phyloP scores from a whole-genome alignment of 2,113 vertebrate genomes.

The Thunnus thynnus region DNA sequence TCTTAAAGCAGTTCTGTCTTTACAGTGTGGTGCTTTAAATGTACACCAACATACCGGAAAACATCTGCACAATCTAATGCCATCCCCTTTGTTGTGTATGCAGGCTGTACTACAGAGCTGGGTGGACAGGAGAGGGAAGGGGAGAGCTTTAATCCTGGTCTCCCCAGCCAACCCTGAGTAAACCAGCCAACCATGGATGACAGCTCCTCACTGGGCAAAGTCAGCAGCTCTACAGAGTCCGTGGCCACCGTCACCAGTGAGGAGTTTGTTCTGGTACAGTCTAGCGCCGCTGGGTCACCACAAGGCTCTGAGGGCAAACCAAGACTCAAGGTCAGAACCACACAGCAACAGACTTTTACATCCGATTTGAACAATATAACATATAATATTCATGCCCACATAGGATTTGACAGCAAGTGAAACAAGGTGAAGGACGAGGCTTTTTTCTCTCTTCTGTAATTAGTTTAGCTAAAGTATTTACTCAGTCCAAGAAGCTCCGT shows the following conservation, averaged over 20 bases:
- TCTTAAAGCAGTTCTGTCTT: too few relatives aligned
- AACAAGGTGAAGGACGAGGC: not conserved
- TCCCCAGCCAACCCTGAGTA: constrained; percentile 62
- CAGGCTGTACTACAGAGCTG: constrained; percentile 46
- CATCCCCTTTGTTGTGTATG: not conserved
- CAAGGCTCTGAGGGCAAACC: constrained; percentile 89
- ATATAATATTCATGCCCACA: not conserved
- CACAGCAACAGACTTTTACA: not conserved
- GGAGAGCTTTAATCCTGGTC: constrained; percentile 75
- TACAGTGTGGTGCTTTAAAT: not conserved
- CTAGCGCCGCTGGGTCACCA: constrained; percentile 84
- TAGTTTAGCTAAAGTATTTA: not conserved
- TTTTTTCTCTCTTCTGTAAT: not conserved
- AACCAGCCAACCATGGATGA: constrained; percentile 90
- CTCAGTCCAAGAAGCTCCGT: constrained; percentile 3
- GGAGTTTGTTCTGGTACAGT: constrained; percentile 93
- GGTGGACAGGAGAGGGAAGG: constrained; percentile 51
- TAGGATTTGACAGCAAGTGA: not conserved
- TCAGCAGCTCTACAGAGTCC: constrained; percentile 89
- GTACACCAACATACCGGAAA: not conserved
- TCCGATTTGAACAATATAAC: not conserved
- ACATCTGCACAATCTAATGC: not conserved
- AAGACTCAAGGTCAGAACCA: constrained; percentile 88
- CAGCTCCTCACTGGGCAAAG: constrained; percentile 88
- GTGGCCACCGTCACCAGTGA: constrained; percentile 92